Evolutionary conservation across 2,888 invertebrate species (phyloP).

Genomic region (Cephus nigrinus): DNA sequence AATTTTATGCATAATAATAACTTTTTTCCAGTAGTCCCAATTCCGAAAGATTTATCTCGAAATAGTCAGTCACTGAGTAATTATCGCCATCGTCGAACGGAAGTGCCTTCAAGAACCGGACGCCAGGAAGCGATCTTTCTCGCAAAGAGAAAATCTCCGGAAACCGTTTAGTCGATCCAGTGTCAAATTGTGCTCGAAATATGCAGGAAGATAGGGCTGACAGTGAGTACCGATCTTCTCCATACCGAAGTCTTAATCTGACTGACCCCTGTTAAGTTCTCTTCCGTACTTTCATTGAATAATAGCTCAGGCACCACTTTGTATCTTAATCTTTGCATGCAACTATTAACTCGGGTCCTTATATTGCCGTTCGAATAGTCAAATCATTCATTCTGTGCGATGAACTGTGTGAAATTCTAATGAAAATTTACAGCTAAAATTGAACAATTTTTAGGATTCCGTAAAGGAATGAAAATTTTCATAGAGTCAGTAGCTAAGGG

Average conservation of each 20-base stretch:
- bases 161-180: constrained; percentile 49
- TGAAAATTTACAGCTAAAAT: not conserved
- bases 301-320: not conserved
- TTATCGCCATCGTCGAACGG: not conserved
- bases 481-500: constrained; percentile 7
- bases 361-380: not conserved
- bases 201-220: not conserved
- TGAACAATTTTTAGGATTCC: not conserved
- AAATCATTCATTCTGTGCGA: not conserved
- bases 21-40: not conserved
- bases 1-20: not conserved
- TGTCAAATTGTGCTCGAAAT: constrained; percentile 12
- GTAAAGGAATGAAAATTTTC: constrained; percentile 16
- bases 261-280: not conserved
- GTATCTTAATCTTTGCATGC: not conserved
- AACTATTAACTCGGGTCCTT: not conserved
- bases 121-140: not conserved
- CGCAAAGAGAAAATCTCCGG: constrained; percentile 52
- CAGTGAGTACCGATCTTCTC: not conserved
- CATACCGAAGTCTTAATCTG: not conserved
- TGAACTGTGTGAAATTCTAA: not conserved
- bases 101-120: not conserved
- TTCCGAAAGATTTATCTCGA: not conserved
- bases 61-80: not conserved
- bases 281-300: not conserved